A percentile compares a stretch with the other conserved stretches of the same genome.
Conservation (phyloP, 1,140 invertebrate species). For the Trissolcus basalis region DNA sequence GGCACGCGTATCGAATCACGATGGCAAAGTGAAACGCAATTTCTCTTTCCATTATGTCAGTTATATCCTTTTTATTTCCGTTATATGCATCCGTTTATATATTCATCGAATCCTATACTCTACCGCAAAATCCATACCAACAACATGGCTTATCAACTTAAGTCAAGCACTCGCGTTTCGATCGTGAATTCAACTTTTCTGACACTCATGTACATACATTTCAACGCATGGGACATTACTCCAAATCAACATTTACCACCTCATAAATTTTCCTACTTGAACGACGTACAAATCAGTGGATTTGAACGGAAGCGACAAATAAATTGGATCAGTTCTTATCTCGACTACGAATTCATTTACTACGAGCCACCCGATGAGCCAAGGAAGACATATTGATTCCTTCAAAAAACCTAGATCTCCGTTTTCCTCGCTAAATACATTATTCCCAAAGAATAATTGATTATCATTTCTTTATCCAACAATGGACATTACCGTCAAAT, state of each 20-base stretch:
- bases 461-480: too few species aligned
- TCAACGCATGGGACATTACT: background rate
- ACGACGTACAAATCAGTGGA: conserved; percentile 12
- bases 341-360: conserved; percentile 24
- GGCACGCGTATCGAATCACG: conserved; percentile 59
- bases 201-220: conserved; percentile 5
- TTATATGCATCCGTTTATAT: conserved; percentile 38
- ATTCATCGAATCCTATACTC: conserved; percentile 13
- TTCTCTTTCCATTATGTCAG: conserved; percentile 49
- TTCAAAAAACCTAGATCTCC: too few species aligned
- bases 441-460: too few species aligned
- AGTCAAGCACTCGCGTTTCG: background rate
- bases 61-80: conserved; percentile 49
- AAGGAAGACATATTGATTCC: conserved; percentile 2
- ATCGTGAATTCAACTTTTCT: background rate
- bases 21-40: conserved; percentile 51
- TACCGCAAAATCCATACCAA: conserved; percentile 9
- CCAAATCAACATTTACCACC: conserved; percentile 11
- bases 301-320: conserved; percentile 24
- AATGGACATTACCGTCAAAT: too few species aligned
- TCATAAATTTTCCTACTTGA: conserved; percentile 11
- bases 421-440: too few species aligned
- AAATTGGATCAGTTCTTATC: conserved; percentile 25
- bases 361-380: conserved; percentile 7
- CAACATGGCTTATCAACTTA: conserved; percentile 30